Conservation (phyloP, 1,140 invertebrate genomes). For the Colletes gigas region DNA sequence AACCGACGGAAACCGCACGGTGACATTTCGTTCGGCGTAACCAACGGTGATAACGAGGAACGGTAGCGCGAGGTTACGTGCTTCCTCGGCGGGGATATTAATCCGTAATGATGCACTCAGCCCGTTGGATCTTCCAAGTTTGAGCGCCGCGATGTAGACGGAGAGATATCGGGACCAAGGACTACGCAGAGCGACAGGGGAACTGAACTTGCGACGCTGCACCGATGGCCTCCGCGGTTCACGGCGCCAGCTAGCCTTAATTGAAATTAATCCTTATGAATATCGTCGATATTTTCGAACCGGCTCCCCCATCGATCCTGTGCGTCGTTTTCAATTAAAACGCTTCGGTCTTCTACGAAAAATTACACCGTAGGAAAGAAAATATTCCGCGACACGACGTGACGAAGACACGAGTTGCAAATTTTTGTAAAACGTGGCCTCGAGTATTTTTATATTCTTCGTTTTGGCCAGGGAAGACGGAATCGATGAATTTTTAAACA, state of each 20-base stretch:
- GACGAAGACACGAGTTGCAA: too few species aligned
- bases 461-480: too few species aligned
- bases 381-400: too few species aligned
- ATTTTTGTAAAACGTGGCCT: too few species aligned
- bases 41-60: constrained; percentile 64
- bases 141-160: constrained; percentile 39
- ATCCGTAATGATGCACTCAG: constrained; percentile 66
- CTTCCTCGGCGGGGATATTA: constrained; percentile 62
- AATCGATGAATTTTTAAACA: too few species aligned
- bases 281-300: constrained; percentile 16
- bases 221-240: constrained; percentile 7
- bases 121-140: constrained; percentile 56
- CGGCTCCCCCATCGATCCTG: neutral
- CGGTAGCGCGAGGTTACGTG: constrained; percentile 58
- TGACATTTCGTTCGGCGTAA: constrained; percentile 60
- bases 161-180: constrained; percentile 30
- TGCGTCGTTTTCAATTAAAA: constrained; percentile 19
- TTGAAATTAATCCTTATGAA: constrained; percentile 44
- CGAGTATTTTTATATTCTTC: too few species aligned
- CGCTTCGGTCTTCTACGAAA: neutral
- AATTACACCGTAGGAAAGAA: too few species aligned
- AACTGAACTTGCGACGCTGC: constrained; percentile 35
- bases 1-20: neutral
- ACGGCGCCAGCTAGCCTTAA: constrained; percentile 18
- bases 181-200: constrained; percentile 27